Evolutionary conservation across 2,888 invertebrate genomes (phyloP).

Genomic region (Steinernema carpocapsae): DNA sequence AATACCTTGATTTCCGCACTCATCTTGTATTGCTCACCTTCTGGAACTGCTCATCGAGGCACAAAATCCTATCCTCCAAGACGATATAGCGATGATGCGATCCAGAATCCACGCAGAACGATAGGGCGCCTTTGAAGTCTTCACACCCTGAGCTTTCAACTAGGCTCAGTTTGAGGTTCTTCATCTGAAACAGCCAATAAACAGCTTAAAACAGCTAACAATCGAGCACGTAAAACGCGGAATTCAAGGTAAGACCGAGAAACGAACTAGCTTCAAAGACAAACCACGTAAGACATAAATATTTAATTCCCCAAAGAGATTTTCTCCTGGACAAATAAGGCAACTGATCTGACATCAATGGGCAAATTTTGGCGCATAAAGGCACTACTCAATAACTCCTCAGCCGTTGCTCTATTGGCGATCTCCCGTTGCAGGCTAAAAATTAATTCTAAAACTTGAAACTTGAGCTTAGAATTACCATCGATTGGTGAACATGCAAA

Average conservation of each 20-base stretch:
- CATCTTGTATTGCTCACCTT: neutral
- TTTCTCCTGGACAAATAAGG: conserved; percentile 10
- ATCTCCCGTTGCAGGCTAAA: conserved; percentile 20
- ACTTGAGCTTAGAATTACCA: too few relatives aligned
- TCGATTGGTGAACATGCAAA: neutral
- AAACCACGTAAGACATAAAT: neutral
- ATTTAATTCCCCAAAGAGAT: neutral
- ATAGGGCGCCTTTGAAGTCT: conserved; percentile 30
- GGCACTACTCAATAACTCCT: neutral
- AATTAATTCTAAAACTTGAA: too few relatives aligned
- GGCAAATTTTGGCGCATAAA: conserved; percentile 19
- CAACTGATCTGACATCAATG: neutral
- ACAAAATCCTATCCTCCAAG: neutral
- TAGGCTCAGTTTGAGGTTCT: conserved; percentile 22
- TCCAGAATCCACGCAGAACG: conserved; percentile 13
- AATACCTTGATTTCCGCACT: neutral
- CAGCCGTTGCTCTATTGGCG: neutral
- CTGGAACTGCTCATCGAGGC: conserved; percentile 9
- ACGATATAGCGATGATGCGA: conserved; percentile 20
- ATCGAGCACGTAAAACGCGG: neutral
- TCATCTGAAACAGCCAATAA: conserved; percentile 25
- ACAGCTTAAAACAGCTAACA: conserved; percentile 12
- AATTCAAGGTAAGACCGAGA: neutral
- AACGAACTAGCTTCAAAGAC: neutral
- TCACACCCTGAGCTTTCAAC: too few relatives aligned